These are phyloP conservation scores for Zhuqinia jingwanae DNA, from an alignment of 2,888 invertebrate genomes.

Conservation along the genomic window DNA sequence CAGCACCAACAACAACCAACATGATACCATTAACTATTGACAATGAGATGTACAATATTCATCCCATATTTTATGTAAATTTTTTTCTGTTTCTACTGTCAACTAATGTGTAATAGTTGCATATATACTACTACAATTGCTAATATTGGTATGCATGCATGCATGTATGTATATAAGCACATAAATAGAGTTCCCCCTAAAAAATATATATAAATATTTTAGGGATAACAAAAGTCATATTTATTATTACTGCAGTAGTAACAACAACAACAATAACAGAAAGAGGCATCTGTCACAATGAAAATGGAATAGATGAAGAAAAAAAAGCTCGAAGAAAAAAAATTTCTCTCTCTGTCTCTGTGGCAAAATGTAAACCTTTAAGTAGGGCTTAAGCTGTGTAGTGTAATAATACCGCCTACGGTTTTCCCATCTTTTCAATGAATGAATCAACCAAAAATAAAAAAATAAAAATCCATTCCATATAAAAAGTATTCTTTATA, in stretches of 20 bases:
- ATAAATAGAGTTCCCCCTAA: background rate
- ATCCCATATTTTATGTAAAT: constrained; percentile 53
- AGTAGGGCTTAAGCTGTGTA: constrained; percentile 58
- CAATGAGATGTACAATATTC: constrained; percentile 27
- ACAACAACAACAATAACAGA: background rate
- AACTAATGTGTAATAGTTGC: background rate
- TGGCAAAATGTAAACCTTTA: constrained; percentile 60
- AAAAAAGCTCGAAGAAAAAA: background rate
- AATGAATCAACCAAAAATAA: constrained; percentile 41
- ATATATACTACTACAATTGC: no score
- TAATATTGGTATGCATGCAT: background rate
- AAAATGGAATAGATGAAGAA: constrained; percentile 8
- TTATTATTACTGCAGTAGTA: constrained; percentile 41
- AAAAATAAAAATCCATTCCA: constrained; percentile 10
- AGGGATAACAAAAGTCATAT: constrained; percentile 69
- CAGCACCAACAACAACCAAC: background rate
- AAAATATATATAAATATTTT: constrained; percentile 41
- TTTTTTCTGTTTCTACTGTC: constrained; percentile 23
- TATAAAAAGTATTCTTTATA: constrained; percentile 23
- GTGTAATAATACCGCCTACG: constrained; percentile 61
- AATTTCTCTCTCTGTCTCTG: background rate
- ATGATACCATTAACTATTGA: background rate
- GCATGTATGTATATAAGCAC: no score
- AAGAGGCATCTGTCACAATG: constrained; percentile 55
- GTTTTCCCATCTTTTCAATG: constrained; percentile 49